Evolutionary conservation across 2,888 invertebrate genomes (phyloP).

Genomic region (Phytoseiulus persimilis): DNA sequence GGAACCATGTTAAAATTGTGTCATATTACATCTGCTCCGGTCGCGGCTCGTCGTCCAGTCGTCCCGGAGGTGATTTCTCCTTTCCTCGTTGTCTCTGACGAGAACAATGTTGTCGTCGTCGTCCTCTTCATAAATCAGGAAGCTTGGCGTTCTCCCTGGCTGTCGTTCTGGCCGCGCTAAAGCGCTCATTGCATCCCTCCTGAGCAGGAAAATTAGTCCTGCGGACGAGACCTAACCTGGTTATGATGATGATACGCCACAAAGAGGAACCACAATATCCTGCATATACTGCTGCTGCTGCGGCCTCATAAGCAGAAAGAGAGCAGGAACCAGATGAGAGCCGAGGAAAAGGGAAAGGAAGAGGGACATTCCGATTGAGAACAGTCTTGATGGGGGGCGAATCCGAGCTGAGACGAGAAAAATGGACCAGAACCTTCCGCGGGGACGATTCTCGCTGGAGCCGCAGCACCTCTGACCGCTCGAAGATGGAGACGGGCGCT

Average conservation of each 20-base stretch:
- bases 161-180: neutral
- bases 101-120: neutral
- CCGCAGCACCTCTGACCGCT: too few relatives aligned
- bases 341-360: too few relatives aligned
- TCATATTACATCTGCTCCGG: neutral
- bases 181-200: neutral
- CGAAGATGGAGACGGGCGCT: too few relatives aligned
- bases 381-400: too few relatives aligned
- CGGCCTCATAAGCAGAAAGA: too few relatives aligned
- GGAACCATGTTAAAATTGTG: neutral
- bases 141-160: neutral
- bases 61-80: neutral
- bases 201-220: neutral
- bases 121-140: neutral
- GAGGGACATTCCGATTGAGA: too few relatives aligned
- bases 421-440: too few relatives aligned
- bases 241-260: neutral
- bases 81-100: neutral
- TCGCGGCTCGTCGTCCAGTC: neutral
- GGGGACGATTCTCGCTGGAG: too few relatives aligned
- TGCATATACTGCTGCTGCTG: neutral
- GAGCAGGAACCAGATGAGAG: too few relatives aligned
- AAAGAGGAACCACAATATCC: neutral
- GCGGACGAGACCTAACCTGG: neutral
- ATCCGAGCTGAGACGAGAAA: too few relatives aligned